Base-by-base conservation (phyloP, 1,140 invertebrate genomes). In the Gryllus bimaculatus region DNA sequence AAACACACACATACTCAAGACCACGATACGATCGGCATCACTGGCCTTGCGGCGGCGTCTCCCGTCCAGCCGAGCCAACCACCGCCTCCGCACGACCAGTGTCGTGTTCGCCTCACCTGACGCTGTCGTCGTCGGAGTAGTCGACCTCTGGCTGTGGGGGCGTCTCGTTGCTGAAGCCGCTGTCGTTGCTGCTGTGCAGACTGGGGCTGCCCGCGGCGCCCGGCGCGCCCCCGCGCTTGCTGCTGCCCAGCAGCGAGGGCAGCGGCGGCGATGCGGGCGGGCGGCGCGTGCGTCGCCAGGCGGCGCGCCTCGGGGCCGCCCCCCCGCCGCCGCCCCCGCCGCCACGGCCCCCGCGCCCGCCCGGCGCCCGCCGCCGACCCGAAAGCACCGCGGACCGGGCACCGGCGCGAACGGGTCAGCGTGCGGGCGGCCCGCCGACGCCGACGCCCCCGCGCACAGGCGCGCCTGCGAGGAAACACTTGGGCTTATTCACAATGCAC, bases 141-240 rank as follows among this genome's bases (percentile, higher is more conserved):
- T 96, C 94, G 80, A 95, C 90, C 86, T 96, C 94, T 2, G 95
- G 94, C 83, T 95, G 93, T 26, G 93, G 92, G 7, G 94, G 93
- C 13, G 94, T 92, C 83, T 95, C 95, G 83, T 96, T 96, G 83
- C 94, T 95, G 84, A 96, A 96, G 39, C 94, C 95, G 82, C 94
- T 95, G 86, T 96, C 95, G 86, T 96, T 96, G 84, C 94, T 96
- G 84, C 93, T 95, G 84, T 96, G 94, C 78, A 95, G 89, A 78
- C 79, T 79, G 76, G 76, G 49, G 73, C 79, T 8, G 75, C 21
- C 5, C 18, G 77, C 66, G 15, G 48, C 76, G 20, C 80, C 80
- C 6, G 78, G 77, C 26, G 26, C 26, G 26, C 26, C 26, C 26
- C 26, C 26, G 26, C 26, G 26, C 74, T 80, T 80, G 18, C 47